These are phyloP conservation scores for Crossaster papposus DNA, from an alignment of 53 echinoderm and acorn worm species.

Conservation along the genomic window DNA sequence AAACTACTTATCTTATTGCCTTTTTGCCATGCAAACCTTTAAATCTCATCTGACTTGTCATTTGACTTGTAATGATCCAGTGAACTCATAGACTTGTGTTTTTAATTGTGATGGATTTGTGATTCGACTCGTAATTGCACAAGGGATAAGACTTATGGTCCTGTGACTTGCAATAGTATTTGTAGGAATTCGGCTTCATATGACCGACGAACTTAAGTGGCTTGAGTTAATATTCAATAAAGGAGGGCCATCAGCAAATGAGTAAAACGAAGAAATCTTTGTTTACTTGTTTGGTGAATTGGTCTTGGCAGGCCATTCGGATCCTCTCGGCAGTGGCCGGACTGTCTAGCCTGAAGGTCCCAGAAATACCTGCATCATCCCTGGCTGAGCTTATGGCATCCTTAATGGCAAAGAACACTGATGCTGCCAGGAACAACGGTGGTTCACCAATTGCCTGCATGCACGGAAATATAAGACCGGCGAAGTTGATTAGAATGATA, in stretches of 20 bases:
- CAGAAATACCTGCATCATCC: conserved; percentile 73
- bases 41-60: no score
- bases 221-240: neutral
- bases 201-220: neutral
- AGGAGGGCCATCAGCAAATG: neutral
- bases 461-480: neutral
- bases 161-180: no score
- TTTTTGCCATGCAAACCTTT: no score
- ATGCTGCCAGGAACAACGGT: conserved; percentile 84
- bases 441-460: conserved; percentile 90
- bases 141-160: no score
- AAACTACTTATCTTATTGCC: no score
- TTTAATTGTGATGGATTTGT: no score
- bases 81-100: no score
- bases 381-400: conserved; percentile 91
- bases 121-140: no score
- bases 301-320: conserved; percentile 87
- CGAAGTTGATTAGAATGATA: neutral
- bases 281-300: conserved; percentile 78
- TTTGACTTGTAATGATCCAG: no score
- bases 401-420: conserved; percentile 92
- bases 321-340: conserved; percentile 92
- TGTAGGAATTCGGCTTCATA: no score
- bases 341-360: conserved; percentile 70
- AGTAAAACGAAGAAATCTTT: neutral